These are phyloP conservation scores for Iselma pallidipennis DNA, from an alignment of 2,888 invertebrate species.

Conservation along the genomic window DNA sequence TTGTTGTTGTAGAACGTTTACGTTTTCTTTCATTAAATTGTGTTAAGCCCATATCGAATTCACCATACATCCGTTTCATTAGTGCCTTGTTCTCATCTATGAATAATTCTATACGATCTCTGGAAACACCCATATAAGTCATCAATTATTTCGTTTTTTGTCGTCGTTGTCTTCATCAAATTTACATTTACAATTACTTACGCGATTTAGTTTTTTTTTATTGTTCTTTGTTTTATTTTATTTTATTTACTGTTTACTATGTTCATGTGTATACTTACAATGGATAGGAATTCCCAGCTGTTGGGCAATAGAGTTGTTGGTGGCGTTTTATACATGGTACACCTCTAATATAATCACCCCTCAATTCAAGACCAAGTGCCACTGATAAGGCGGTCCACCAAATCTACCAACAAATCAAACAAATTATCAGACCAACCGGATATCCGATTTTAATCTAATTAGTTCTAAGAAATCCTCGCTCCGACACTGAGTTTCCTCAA, in stretches of 20 bases:
- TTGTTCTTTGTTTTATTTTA: not conserved
- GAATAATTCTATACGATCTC: constrained; percentile 87
- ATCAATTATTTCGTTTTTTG: too few species aligned
- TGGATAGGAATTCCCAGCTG: constrained; percentile 89
- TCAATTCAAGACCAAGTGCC: constrained; percentile 83
- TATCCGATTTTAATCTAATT: too few species aligned
- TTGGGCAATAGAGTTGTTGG: constrained; percentile 89
- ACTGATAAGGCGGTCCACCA: constrained; percentile 89
- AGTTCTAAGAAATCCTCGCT: too few species aligned
- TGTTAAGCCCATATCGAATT: constrained; percentile 68
- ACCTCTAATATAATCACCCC: constrained; percentile 85
- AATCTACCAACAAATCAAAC: constrained; percentile 63
- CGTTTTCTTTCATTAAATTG: constrained; percentile 34
- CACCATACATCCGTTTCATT: constrained; percentile 93
- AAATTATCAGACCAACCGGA: too few species aligned
- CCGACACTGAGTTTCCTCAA: too few species aligned
- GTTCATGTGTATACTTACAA: constrained; percentile 69
- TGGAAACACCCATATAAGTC: constrained; percentile 59
- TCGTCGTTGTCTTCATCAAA: too few species aligned
- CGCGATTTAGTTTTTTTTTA: not conserved
- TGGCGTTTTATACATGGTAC: constrained; percentile 89
- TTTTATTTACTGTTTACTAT: too few species aligned
- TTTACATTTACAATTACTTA: not conserved
- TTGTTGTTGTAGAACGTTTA: constrained; percentile 43
- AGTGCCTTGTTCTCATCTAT: constrained; percentile 94